Evolutionary conservation across 2,797 vertebrate genomes (phyloP), one percentile per base, ranked within the genome.

Genomic region (Oophaga sylvatica): DNA sequence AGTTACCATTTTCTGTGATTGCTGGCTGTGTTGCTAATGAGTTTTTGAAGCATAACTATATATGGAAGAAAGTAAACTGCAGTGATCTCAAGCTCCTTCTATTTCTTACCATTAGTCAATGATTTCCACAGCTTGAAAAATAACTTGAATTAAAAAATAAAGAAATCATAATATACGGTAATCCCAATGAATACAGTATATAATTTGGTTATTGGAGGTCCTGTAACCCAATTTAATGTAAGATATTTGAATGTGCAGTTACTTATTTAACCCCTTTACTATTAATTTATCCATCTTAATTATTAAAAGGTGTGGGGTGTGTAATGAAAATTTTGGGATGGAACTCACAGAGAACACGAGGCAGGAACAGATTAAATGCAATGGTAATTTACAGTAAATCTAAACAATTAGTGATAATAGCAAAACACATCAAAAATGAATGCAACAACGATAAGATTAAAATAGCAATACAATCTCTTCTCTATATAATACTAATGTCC

Each of bases 1-100:
- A 83, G 15, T 80, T 63, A 77, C 45, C 5, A 56, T 88, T 88
- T 45, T 73, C 17, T 65, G 19, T 62, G 57, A 73, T 62, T 45
- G 20, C 48, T 85, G 77, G 67, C 83, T 65, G 76, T 35, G 13
- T 62, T n/a, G 19, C 48, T 29, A 57, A n/a, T 71, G 59, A 20
- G 12, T 31, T n/a, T 81, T 53, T 70, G 10, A 20, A 84, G 48
- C 20, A 85, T 84, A 80, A 48, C 81, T 81, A 80, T 88, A 81
- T 85, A 88, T 85, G 83, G 87, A 88, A 84, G 53, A 83, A 31
- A 80, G 26, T 48, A 57, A 60, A 53, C 68, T 57, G 19, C n/a
- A 29, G 16, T 75, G 56, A 88, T 88, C 76, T 87, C 79, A 87
- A 65, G 56, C 67, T 63, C 22, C 6, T 63, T 48, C 59, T 81